These are phyloP conservation scores for Tiaroga cobitis DNA, from an alignment of 2,797 vertebrate species.

Conservation along the genomic window DNA sequence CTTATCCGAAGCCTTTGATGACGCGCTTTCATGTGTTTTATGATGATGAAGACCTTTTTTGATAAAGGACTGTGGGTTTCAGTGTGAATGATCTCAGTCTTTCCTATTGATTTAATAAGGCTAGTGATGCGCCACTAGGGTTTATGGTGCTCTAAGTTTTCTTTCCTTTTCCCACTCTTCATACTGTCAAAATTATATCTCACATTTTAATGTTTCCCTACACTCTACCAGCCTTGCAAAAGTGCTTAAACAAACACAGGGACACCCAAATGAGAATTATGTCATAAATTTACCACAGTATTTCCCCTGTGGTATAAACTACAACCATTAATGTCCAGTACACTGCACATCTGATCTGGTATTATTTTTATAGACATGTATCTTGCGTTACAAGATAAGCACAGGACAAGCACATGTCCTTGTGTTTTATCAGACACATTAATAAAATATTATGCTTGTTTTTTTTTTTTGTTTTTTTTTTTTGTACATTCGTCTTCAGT, in stretches of 20 bases:
- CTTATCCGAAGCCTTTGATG: neutral
- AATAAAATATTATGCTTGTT: neutral
- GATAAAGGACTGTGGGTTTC: neutral
- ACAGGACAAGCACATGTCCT: neutral
- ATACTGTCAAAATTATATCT: neutral
- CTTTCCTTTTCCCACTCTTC: neutral
- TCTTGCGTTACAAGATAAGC: neutral
- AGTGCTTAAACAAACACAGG: neutral
- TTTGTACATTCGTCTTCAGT: neutral
- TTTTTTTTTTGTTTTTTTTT: neutral
- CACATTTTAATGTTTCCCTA: neutral
- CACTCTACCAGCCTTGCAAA: neutral
- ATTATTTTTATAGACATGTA: neutral
- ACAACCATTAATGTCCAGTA: neutral
- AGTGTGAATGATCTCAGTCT: neutral
- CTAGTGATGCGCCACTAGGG: neutral
- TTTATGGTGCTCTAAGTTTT: neutral
- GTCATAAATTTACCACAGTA: neutral
- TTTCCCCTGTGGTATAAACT: neutral
- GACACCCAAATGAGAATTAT: neutral
- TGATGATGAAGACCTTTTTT: neutral
- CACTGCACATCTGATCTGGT: neutral
- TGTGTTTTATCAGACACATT: neutral
- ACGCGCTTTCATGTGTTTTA: neutral
- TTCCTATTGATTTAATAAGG: neutral